Conservation (phyloP, 2,888 invertebrate species). For the Melanargia galathea region DNA sequence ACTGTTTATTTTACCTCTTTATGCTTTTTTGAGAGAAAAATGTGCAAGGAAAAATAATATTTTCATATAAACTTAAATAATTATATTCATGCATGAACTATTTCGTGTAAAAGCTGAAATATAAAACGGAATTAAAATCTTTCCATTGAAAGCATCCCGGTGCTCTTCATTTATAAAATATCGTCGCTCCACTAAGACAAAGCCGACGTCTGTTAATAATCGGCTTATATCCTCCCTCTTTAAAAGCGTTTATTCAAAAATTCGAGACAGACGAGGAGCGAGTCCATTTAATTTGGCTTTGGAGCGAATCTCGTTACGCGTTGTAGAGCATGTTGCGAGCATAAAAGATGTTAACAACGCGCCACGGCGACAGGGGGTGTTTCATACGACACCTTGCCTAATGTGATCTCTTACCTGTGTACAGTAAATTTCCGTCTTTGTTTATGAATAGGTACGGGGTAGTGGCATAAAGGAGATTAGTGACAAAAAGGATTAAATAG, state of each 20-base stretch:
- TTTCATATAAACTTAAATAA: conserved; percentile 16
- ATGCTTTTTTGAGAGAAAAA: neutral
- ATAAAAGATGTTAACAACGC: conserved; percentile 32
- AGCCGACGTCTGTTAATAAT: conserved; percentile 61
- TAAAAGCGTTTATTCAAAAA: conserved; percentile 50
- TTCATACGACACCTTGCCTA: conserved; percentile 4
- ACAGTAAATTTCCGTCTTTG: conserved; percentile 19
- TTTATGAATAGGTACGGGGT: no score
- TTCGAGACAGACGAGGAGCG: conserved; percentile 42
- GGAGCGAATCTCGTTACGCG: conserved; percentile 43
- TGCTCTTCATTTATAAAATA: conserved; percentile 47
- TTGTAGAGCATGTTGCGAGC: conserved; percentile 32
- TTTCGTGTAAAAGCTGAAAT: conserved; percentile 20
- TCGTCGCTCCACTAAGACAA: conserved; percentile 51
- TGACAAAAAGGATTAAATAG: no score
- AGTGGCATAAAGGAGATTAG: no score
- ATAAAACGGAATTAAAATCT: conserved; percentile 39
- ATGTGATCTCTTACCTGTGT: neutral
- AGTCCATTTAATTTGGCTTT: conserved; percentile 50
- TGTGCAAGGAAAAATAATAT: conserved; percentile 20
- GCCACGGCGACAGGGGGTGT: conserved; percentile 6
- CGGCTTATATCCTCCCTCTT: conserved; percentile 58
- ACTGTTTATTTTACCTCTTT: neutral
- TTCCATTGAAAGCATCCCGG: conserved; percentile 46
- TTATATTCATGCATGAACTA: conserved; percentile 7